Evolutionary conservation across 2,797 vertebrate species (phyloP), one percentile per base, ranked within the genome.

Genomic region (Pelochelys cantorii): DNA sequence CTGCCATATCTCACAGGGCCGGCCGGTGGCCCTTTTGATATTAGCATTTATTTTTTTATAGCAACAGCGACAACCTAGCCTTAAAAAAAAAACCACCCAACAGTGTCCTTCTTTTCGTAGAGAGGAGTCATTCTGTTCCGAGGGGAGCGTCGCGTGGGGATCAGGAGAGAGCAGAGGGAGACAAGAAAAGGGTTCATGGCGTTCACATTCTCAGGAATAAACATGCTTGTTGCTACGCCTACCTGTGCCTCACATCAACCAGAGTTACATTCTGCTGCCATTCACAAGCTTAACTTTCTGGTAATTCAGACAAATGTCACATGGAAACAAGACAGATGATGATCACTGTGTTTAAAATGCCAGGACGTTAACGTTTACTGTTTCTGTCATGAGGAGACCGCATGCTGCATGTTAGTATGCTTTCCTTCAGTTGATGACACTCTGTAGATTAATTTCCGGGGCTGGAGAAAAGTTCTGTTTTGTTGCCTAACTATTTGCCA

Each of bases 61-160:
- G 93, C 93, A 79, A 81, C 93, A 42, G 37, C 90, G 84, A 84
- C 93, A 96, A 89, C 87, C 48, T 97, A 96, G 97, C 97, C 97
- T 98, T 98, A 98, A 97, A 92, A 98, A 97, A 92, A 90, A 85
- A 31, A 79, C 78, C 78, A 82, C 81, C 88, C 57, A 79, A 93
- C 56, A 91, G 94, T 60, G 86, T 95, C 94, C 90, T 96, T 94
- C 84, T 27, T 1, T 68, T 88, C 88, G 20, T 91, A 22, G 11
- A 90, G 83, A 93, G 92, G 91, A 68, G 42, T 37, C 81, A 2
- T 62, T 53, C 87, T 20, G 78, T 90, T 87, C 82, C 0, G 31
- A 93, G 84, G 88, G 83, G 34, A 88, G 57, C 71, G 60, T 71
- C 75, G 62, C 3, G 1, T 85, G 88, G 88, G 91, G 90, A 68